A percentile compares a stretch with the other conserved stretches of the same genome.
These are phyloP conservation scores for Ptychoptera contaminata DNA, from an alignment of 2,888 invertebrate genomes.

Conservation along the genomic window DNA sequence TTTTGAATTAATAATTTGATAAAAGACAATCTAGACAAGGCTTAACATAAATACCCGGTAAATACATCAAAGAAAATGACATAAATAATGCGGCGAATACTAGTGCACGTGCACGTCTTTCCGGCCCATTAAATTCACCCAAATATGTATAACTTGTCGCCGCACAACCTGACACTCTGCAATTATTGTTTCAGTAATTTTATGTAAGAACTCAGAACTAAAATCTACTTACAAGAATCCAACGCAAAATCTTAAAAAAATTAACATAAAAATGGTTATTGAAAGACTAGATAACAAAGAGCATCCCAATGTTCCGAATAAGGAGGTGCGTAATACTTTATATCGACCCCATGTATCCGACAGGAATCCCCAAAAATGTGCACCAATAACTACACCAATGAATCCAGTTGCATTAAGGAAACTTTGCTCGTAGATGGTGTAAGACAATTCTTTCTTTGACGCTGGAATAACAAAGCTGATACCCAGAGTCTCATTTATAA, in stretches of 20 bases:
- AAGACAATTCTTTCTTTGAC: conserved; percentile 47
- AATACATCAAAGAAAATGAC: conserved; percentile 37
- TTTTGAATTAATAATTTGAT: neutral
- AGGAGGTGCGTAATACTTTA: conserved; percentile 36
- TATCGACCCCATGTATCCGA: conserved; percentile 60
- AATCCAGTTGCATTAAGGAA: conserved; percentile 49
- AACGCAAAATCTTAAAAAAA: conserved; percentile 43
- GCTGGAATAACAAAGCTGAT: conserved; percentile 49
- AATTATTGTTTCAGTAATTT: neutral
- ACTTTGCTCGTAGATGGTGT: conserved; percentile 44
- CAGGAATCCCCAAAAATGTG: conserved; percentile 64
- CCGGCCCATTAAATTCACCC: conserved; percentile 40
- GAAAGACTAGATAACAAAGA: conserved; percentile 43
- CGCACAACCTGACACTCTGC: conserved; percentile 26
- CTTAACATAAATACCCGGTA: conserved; percentile 34
- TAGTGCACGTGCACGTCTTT: conserved; percentile 34
- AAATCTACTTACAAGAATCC: conserved; percentile 37
- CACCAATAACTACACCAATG: conserved; percentile 52
- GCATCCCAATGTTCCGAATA: conserved; percentile 36
- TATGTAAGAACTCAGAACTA: neutral
- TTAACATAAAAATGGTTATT: conserved; percentile 39
- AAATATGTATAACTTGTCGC: conserved; percentile 42
- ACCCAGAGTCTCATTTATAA: conserved; percentile 49
- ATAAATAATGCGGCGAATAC: conserved; percentile 41
- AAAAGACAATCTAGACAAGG: conserved; percentile 12